Conservation (phyloP, 2,113 vertebrate genomes). For the Psilopsiagon aurifrons region DNA sequence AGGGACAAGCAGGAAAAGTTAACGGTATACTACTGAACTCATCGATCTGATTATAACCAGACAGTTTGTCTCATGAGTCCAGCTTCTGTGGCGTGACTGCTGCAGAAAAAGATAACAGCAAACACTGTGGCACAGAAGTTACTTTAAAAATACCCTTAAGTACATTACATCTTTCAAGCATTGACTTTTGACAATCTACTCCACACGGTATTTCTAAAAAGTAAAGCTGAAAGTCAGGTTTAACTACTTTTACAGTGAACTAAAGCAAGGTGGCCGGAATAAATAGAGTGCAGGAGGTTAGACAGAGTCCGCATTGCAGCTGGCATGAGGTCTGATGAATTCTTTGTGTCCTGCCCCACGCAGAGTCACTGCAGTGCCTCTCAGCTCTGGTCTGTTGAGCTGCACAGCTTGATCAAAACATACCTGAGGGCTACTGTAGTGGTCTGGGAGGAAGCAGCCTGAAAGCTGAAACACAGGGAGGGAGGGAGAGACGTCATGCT, state of each 20-base stretch:
- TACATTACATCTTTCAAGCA: not conserved
- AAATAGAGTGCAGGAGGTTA: not conserved
- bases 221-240: not conserved
- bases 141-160: not conserved
- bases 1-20: not conserved
- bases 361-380: not conserved
- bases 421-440: fast-evolving
- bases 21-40: not conserved
- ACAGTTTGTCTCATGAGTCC: not conserved
- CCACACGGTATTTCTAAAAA: not conserved
- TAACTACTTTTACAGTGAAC: not conserved
- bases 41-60: not conserved
- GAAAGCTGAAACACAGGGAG: not conserved
- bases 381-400: not conserved
- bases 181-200: not conserved
- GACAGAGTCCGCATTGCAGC: not conserved
- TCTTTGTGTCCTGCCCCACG: not conserved
- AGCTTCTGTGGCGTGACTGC: not conserved
- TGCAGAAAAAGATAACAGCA: not conserved
- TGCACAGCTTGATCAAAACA: not conserved
- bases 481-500: not conserved
- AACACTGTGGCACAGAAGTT: not conserved
- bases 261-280: not conserved
- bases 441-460: not conserved
- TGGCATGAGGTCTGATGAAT: not conserved